Evolutionary conservation across 1,140 invertebrate species (phyloP).

Genomic region (Temnothorax curvispinosus): DNA sequence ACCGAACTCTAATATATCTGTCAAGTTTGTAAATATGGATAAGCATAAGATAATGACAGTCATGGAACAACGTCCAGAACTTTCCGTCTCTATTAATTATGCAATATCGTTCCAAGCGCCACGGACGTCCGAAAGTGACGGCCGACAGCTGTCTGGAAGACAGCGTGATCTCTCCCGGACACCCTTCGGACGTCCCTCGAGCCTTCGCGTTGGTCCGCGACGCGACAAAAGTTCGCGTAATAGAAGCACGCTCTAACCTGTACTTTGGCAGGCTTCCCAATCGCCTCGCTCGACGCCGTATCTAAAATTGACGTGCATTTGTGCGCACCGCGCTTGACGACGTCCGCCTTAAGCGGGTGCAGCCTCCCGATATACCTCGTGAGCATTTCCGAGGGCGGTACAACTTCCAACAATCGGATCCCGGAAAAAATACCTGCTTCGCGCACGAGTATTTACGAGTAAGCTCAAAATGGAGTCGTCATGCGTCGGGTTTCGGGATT

Average conservation of each 20-base stretch:
- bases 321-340: constrained; percentile 61
- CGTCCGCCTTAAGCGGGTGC: constrained; percentile 43
- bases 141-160: too few relatives aligned
- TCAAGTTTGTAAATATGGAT: neutral
- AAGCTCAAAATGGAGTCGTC: constrained; percentile 44
- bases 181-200: neutral
- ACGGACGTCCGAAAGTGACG: neutral
- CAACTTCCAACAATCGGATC: neutral
- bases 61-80: neutral
- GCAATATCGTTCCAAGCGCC: neutral
- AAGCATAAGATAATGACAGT: neutral
- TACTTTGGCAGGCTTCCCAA: constrained; percentile 79
- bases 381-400: constrained; percentile 51
- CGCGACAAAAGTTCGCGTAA: constrained; percentile 19
- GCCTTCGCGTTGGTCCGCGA: neutral
- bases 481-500: neutral
- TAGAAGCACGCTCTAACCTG: constrained; percentile 78
- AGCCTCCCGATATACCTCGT: constrained; percentile 58
- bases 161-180: too few relatives aligned
- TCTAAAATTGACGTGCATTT: constrained; percentile 78
- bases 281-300: constrained; percentile 66
- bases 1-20: neutral
- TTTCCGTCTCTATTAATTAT: neutral
- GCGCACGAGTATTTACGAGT: constrained; percentile 18
- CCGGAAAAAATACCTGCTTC: neutral